Conservation (phyloP, 2,113 vertebrate species). For the Eublepharis macularius region DNA sequence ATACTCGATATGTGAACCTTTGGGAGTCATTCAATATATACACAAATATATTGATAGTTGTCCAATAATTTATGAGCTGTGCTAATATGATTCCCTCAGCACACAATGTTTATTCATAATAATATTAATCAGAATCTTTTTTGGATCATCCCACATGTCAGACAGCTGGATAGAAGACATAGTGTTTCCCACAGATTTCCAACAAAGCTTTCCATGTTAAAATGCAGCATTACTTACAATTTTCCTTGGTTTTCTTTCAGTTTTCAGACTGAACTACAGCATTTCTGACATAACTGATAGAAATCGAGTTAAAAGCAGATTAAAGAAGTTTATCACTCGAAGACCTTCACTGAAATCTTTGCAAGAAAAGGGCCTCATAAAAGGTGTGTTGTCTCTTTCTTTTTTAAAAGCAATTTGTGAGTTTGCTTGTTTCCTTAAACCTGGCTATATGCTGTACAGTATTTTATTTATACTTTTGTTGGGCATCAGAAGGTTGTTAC, state of each 20-base stretch:
- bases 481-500: not conserved
- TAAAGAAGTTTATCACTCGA: slow-evolving; percentile 90
- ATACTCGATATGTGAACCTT: slow-evolving; percentile 38
- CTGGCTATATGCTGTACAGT: not conserved
- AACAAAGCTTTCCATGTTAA: not conserved
- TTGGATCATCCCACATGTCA: slow-evolving; percentile 29
- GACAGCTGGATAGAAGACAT: slow-evolving; percentile 19
- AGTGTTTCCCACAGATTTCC: slow-evolving; percentile 2
- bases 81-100: slow-evolving; percentile 31
- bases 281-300: slow-evolving; percentile 85
- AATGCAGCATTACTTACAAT: not conserved
- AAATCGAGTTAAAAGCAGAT: slow-evolving; percentile 84
- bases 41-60: slow-evolving; percentile 52
- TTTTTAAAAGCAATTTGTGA: not conserved
- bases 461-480: not conserved
- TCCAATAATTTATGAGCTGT: slow-evolving; percentile 56
- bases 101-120: slow-evolving; percentile 48
- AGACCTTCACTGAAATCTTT: slow-evolving; percentile 88
- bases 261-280: slow-evolving; percentile 88
- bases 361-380: slow-evolving; percentile 90
- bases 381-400: slow-evolving; percentile 75
- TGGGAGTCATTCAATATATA: slow-evolving; percentile 47
- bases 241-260: slow-evolving; percentile 63
- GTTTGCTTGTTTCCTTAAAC: not conserved
- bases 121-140: slow-evolving; percentile 48